Evolutionary conservation across 2,797 vertebrate species (phyloP), one percentile per base, ranked within the genome.

Genomic region (Cyprinella venusta): DNA sequence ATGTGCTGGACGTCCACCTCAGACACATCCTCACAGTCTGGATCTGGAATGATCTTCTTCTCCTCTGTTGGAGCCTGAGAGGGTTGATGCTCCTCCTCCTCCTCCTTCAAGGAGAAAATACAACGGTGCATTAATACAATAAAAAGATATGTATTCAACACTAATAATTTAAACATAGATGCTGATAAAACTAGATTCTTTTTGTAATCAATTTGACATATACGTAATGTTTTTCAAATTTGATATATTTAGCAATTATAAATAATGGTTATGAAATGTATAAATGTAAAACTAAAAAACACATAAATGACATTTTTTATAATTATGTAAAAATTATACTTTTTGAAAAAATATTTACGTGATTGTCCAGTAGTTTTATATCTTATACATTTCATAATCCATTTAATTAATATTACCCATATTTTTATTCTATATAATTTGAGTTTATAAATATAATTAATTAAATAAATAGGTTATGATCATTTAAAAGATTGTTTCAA

Each of bases 1-100:
- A 98, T 97, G 92, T 97, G 95, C 19, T 80, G 88, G 1, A 94
- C 97, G 0, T 97, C 97, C 84, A 96, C 94, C 86, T 99, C 97
- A 0, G 95, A 97, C 2, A 97, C 97, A 0, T 98, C 97, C 0
- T 97, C 97, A 0, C 92, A 95, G 92, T 98, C 97, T 0, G 97
- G 97, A 59, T 98, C 95, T 0, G 96, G 95, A 59, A 98, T 98
- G 88, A 97, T 97, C 87, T 97, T 99, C 90, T 97, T 97, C 75
- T 97, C 97, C 67, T 97, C 96, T 33, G 95, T 45, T 0, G 91
- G 86, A 52, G 2, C 74, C 9, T 0, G 94, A 85, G 71, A 92
- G 76, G 9, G 91, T 61, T 0, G 91, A 38, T 94, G 89, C 8
- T 96, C 95, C 19, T 96, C 96, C 1, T 97, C 96, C 0, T 94